Percentiles rank a stretch among this genome's conserved stretches.
phyloP scores from a whole-genome alignment of 2,888 invertebrate species.

The Acleris cristana region DNA sequence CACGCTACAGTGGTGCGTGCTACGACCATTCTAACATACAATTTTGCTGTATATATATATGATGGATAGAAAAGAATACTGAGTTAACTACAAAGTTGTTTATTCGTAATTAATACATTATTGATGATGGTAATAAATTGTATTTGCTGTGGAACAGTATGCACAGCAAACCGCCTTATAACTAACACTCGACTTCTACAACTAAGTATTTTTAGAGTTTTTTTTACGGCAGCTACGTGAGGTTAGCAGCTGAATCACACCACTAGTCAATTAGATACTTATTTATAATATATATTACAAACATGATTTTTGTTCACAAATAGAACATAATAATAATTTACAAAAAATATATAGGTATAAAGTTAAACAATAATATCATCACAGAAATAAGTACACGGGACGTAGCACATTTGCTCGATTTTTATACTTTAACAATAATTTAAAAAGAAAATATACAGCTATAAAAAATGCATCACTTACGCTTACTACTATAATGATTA shows the following conservation, averaged over 20 bases:
- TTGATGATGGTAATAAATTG: constrained; percentile 43
- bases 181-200: constrained; percentile 41
- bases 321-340: constrained; percentile 41
- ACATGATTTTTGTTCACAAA: constrained; percentile 39
- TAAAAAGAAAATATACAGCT: constrained; percentile 49
- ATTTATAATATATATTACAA: constrained; percentile 24
- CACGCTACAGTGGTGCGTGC: constrained; percentile 37
- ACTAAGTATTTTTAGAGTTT: constrained; percentile 24
- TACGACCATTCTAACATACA: constrained; percentile 39
- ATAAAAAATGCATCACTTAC: constrained; percentile 55
- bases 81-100: constrained; percentile 48
- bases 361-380: constrained; percentile 49
- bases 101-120: constrained; percentile 34
- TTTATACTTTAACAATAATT: constrained; percentile 42
- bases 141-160: constrained; percentile 51
- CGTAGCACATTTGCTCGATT: constrained; percentile 47
- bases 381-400: constrained; percentile 63
- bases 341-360: constrained; percentile 50
- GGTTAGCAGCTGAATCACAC: constrained; percentile 64
- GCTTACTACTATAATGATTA: constrained; percentile 49
- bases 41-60: constrained; percentile 40
- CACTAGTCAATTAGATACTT: constrained; percentile 57
- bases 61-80: constrained; percentile 51
- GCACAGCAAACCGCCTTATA: constrained; percentile 56
- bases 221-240: constrained; percentile 50